Base-by-base conservation (phyloP, 2,113 vertebrate genomes). In the Dunckerocampus dactyliophorus region DNA sequence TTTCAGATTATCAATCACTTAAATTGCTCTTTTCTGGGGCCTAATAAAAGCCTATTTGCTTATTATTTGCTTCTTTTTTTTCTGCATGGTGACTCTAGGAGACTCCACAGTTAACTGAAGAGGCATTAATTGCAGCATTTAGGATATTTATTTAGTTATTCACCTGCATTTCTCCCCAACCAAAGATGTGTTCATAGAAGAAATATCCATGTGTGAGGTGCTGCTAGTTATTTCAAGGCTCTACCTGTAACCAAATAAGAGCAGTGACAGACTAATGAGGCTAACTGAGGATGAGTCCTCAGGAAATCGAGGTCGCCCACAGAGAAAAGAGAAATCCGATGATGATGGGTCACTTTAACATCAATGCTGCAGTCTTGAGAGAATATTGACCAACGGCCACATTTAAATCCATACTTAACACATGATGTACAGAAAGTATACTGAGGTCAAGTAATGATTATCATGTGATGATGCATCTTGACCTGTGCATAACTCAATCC, bases 221-320 rank as follows among this genome's bases (percentile, higher is more conserved):
- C 24, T 47, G 76, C 34, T 4, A 20, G 68, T 59, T 72, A 62
- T 80, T 80, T 65, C 56, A 79, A 85, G 82, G 76, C 66, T 73
- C 75, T 88, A 87, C 82, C 78, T 82, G 88, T 84, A 88, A 89
- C 85, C 28, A 46, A 76, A 88, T 77, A 74, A 74, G 65, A 58
- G 61, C 66, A 76, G 72, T 83, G 87, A 87, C 83, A 82, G 76
- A 75, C 76, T 89, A 88, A 90, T 82, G 78, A 88, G 85, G 76
- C 72, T 82, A 80, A 88, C 86, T 87, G 83, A 88, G 84, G 82
- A 85, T 70, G 75, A 80, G 72, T 71, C 69, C 73, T 72, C 61
- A 69, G 69, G 82, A 81, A 69, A 49, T 65, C 21, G 62, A 47
- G 47, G 71, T 69, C 62, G 68, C 67, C 59, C 64, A 55, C 43